A percentile compares a stretch with the other conserved stretches of the same genome.
Conservation (phyloP, 37 sponge, comb jelly and placozoan genomes). For the Beroe forskalii region DNA sequence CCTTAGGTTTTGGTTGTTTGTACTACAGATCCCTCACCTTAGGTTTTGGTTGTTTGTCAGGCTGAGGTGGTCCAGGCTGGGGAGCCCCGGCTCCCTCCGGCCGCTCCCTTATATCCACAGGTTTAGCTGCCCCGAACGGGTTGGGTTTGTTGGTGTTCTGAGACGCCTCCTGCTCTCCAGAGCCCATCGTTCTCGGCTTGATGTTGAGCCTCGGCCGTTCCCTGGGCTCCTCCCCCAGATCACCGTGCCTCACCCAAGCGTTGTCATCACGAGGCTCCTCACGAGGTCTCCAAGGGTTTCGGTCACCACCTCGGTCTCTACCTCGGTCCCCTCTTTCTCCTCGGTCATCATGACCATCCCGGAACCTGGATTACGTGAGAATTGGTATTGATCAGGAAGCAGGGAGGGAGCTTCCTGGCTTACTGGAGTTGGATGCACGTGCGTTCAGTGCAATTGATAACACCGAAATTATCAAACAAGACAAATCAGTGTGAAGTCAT, state of each 20-base stretch:
- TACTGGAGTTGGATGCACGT: too few species aligned
- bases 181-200: not conserved
- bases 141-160: not conserved
- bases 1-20: too few species aligned
- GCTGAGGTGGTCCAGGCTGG: too few species aligned
- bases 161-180: not conserved
- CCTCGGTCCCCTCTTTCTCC: not conserved
- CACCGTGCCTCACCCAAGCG: constrained; percentile 1
- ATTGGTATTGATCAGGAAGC: not conserved
- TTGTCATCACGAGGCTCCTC: not conserved
- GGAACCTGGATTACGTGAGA: not conserved
- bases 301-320: not conserved
- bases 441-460: too few species aligned
- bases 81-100: not conserved
- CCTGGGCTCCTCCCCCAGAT: not conserved
- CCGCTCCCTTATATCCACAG: constrained; percentile 3
- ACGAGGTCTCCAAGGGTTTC: not conserved
- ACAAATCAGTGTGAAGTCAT: too few species aligned
- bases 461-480: too few species aligned
- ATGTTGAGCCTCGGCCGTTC: constrained; percentile 48
- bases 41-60: too few species aligned
- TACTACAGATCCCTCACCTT: too few species aligned
- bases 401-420: too few species aligned
- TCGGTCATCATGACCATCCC: constrained; percentile 17
- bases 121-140: constrained; percentile 34